Evolutionary conservation across 2,113 vertebrate species (phyloP).

Genomic region (Cariama cristata): DNA sequence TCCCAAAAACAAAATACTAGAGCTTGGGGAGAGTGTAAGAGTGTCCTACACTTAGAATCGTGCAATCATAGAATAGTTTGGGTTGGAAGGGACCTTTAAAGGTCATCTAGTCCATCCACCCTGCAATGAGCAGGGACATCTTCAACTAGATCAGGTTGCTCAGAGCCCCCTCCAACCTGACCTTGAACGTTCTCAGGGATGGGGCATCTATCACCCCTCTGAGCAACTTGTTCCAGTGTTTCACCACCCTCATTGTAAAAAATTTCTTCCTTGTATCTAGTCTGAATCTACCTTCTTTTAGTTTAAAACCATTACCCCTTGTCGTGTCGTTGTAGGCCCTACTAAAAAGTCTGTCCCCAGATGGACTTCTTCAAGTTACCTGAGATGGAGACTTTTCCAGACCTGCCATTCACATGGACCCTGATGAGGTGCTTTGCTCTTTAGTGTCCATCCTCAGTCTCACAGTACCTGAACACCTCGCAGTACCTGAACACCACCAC

Average conservation of each 20-base stretch:
- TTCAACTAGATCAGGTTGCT: not conserved
- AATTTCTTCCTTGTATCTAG: not conserved
- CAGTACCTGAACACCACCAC: too few species aligned
- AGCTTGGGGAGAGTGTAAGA: not conserved
- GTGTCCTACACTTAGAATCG: not conserved
- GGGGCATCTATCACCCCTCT: not conserved
- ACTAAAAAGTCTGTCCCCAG: not conserved
- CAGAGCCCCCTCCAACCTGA: not conserved
- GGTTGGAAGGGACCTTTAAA: not conserved
- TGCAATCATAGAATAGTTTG: not conserved
- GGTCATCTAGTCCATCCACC: not conserved
- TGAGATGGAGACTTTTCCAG: not conserved
- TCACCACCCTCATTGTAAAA: not conserved
- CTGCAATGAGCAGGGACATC: not conserved
- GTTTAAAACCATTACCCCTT: not conserved
- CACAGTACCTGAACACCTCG: accelerated
- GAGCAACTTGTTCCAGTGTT: not conserved
- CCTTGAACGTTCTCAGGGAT: not conserved
- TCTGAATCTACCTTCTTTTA: not conserved
- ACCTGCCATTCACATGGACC: not conserved
- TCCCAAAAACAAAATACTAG: not conserved
- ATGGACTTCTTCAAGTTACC: not conserved
- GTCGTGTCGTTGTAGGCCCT: not conserved
- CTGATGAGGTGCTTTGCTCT: not conserved
- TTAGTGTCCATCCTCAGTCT: too few species aligned